Base-by-base conservation (phyloP, 2,888 invertebrate genomes). In the Pristionchus maxplancki region DNA sequence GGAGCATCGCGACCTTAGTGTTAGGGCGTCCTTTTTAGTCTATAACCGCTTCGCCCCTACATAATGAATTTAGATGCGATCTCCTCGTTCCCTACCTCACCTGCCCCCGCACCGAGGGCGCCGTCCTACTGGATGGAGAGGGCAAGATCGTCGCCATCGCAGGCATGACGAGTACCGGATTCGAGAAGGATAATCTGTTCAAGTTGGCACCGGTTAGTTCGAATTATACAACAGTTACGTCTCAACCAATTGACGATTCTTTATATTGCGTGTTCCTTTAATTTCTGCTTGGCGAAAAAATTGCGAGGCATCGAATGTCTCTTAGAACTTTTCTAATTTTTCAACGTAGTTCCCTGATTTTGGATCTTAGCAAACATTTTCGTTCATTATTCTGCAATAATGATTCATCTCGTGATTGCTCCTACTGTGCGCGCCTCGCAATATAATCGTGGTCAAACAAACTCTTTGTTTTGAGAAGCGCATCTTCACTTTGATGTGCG, bases 41-140 rank as follows among this genome's bases (percentile, higher is more conserved):
- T n/a, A n/a, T n/a, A n/a, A n/a, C n/a, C n/a, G n/a, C n/a, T n/a
- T n/a, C n/a, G n/a, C n/a, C n/a, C n/a, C n/a, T n/a, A n/a, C n/a
- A n/a, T n/a, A n/a, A n/a, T n/a, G 6, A 13, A 5, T 48, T 31
- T 31, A 82, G 82, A 31, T 53, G n/a, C 34, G 82, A 82, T 31
- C 53, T 82, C 31, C 82, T 82, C 34, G 28, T 82, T 82, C 82
- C 82, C 24, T 82, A 31, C 28, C 53, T 82, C 50, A 20, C 50
- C 17, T 82, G 8, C 24, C 31, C 50, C 15, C 53, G 53, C 4
- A 53, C 53, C 15, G 82, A 82, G 28, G 50, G 82, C 15, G 50
- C 53, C 28, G 82, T 53, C 11, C 53, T 82, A 3, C 53, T 82
- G 24, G 53, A 82, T 31, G 31, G n/a, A 31, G 53, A 83, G 34